These are phyloP conservation scores for Metacarcinus magister DNA, from an alignment of 2,888 invertebrate species.

Conservation along the genomic window DNA sequence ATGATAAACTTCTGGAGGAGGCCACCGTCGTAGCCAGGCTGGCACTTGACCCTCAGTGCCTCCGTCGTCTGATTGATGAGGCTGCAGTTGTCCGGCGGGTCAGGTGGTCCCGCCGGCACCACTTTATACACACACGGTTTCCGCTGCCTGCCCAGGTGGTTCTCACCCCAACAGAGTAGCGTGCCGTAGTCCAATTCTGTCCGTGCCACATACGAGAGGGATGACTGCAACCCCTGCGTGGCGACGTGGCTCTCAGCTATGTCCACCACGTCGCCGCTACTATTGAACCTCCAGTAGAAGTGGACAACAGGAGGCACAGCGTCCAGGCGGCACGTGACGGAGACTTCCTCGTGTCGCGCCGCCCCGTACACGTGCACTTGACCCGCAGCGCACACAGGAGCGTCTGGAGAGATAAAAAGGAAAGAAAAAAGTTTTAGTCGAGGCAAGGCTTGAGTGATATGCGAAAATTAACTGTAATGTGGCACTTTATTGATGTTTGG, in stretches of 20 bases:
- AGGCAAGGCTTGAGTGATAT: not conserved
- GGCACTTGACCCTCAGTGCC: constrained; percentile 74
- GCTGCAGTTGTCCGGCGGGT: constrained; percentile 78
- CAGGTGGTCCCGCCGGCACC: constrained; percentile 87
- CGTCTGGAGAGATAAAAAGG: constrained; percentile 64
- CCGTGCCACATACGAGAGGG: constrained; percentile 75
- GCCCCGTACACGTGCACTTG: constrained; percentile 82
- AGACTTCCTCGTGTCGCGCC: constrained; percentile 79
- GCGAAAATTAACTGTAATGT: not conserved
- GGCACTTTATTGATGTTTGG: not conserved
- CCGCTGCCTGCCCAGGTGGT: constrained; percentile 92
- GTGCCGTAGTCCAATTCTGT: constrained; percentile 91
- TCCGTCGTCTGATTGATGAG: constrained; percentile 80
- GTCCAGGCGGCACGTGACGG: constrained; percentile 81
- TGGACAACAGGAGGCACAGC: constrained; percentile 80
- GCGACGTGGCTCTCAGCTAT: constrained; percentile 78
- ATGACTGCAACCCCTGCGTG: constrained; percentile 74
- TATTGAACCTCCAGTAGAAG: constrained; percentile 82
- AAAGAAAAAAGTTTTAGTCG: not conserved
- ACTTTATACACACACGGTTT: constrained; percentile 95
- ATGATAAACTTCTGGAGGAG: constrained; percentile 79
- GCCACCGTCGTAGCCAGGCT: constrained; percentile 81
- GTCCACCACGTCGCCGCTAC: constrained; percentile 81
- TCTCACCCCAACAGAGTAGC: constrained; percentile 92
- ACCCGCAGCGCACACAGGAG: constrained; percentile 79